These are phyloP conservation scores for Dallia pectoralis DNA, from an alignment of 2,797 vertebrate species.

Conservation along the genomic window DNA sequence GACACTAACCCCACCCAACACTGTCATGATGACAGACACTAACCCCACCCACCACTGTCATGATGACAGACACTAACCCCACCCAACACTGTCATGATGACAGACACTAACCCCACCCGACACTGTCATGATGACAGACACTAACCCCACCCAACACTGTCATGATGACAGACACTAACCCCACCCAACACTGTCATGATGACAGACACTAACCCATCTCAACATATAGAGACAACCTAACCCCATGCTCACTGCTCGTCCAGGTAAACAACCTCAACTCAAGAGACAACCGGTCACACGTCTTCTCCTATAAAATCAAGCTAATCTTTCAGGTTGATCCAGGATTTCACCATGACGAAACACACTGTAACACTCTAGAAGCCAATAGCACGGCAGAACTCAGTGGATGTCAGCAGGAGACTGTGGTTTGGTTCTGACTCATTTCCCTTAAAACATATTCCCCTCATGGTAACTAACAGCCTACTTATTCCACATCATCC, in stretches of 20 bases:
- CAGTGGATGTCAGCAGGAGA: not conserved
- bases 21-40: not conserved
- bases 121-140: not conserved
- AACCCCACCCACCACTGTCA: not conserved
- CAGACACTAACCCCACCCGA: not conserved
- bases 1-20: too few species aligned
- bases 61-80: not conserved
- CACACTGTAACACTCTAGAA: not conserved
- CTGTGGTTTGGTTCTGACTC: not conserved
- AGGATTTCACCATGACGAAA: not conserved
- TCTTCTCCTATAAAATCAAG: not conserved
- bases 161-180: not conserved
- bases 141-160: not conserved
- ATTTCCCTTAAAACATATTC: constrained; percentile 4
- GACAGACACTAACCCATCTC: not conserved
- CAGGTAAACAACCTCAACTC: not conserved
- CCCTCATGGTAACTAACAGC: constrained; percentile 1
- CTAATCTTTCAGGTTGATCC: not conserved
- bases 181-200: not conserved
- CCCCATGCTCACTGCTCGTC: not conserved
- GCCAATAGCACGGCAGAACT: not conserved
- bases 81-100: too few species aligned
- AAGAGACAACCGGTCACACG: not conserved
- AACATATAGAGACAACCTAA: too few species aligned
- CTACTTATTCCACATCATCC: not conserved